Evolutionary conservation across 2,888 invertebrate species (phyloP).

Genomic region (Phyto melanocephala): DNA sequence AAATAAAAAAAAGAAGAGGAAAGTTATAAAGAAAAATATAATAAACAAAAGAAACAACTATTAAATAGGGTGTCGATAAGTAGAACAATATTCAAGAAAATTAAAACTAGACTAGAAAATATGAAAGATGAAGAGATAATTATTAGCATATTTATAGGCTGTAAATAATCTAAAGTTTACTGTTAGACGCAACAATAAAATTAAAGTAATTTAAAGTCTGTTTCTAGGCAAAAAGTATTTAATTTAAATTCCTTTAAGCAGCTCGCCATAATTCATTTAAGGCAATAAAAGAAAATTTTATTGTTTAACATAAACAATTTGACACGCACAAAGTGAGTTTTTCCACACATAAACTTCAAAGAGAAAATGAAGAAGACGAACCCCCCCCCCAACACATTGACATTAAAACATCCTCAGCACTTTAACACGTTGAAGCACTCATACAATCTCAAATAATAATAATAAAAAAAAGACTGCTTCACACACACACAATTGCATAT

Average conservation of each 20-base stretch:
- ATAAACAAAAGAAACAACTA: too few species aligned
- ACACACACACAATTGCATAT: not conserved
- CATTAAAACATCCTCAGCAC: slow-evolving; percentile 12
- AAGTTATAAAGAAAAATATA: not conserved
- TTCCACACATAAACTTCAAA: not conserved
- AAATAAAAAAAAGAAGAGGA: slow-evolving; percentile 8
- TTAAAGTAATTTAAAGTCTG: slow-evolving; percentile 5
- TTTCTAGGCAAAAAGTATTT: not conserved
- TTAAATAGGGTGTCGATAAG: not conserved
- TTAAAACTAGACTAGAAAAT: not conserved
- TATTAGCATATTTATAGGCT: not conserved
- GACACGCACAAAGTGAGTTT: not conserved
- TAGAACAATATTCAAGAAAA: slow-evolving; percentile 5
- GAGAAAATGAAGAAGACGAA: too few species aligned
- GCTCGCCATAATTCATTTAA: not conserved
- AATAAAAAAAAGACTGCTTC: not conserved
- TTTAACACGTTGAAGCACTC: not conserved
- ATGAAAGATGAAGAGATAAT: not conserved
- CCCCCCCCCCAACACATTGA: slow-evolving; percentile 18
- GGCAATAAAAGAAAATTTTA: slow-evolving; percentile 23
- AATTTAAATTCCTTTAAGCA: not conserved
- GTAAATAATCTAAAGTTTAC: not conserved
- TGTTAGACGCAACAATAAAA: not conserved
- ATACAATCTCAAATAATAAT: not conserved
- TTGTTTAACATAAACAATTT: not conserved